Evolutionary conservation across 2,888 invertebrate species (phyloP).

Genomic region (Axea sp.): DNA sequence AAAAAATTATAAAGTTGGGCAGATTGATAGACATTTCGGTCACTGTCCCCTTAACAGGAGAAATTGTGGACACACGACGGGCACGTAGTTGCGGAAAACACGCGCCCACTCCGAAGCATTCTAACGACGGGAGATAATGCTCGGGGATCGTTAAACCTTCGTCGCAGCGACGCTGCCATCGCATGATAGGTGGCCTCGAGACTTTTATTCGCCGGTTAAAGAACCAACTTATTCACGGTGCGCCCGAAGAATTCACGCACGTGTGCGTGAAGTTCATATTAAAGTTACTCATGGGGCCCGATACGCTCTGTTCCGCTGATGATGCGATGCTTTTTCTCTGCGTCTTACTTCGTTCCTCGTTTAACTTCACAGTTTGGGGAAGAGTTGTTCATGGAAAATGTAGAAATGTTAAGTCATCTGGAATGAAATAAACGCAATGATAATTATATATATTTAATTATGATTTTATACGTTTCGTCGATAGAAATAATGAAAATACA

Average conservation of each 20-base stretch:
- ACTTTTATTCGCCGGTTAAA: slow-evolving; percentile 46
- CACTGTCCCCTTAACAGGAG: too few relatives aligned
- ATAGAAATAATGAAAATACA: too few relatives aligned
- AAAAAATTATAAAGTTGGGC: too few relatives aligned
- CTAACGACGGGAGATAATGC: slow-evolving; percentile 65
- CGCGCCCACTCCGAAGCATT: slow-evolving; percentile 59
- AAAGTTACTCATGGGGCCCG: slow-evolving; percentile 24
- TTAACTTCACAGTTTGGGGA: slow-evolving; percentile 19
- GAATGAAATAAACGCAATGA: too few relatives aligned
- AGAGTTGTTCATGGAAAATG: slow-evolving; percentile 5
- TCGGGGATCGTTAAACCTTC: slow-evolving; percentile 57
- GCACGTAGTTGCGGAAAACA: slow-evolving; percentile 61
- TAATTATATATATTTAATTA: too few relatives aligned
- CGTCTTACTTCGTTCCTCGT: not conserved
- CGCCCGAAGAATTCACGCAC: slow-evolving; percentile 57
- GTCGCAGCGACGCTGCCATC: slow-evolving; percentile 25
- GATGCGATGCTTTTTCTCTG: slow-evolving; percentile 25
- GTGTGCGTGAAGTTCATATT: slow-evolving; percentile 58
- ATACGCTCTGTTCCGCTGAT: slow-evolving; percentile 37
- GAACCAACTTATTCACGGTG: slow-evolving; percentile 54
- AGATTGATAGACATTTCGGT: too few relatives aligned
- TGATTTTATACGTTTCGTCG: too few relatives aligned
- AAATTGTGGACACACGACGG: slow-evolving; percentile 27
- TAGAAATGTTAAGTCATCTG: too few relatives aligned
- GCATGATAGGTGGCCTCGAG: slow-evolving; percentile 58